A percentile compares a stretch with the other conserved stretches of the same genome.
Evolutionary conservation across 2,113 vertebrate genomes (phyloP).

Genomic region (Hippocampus mohnikei): DNA sequence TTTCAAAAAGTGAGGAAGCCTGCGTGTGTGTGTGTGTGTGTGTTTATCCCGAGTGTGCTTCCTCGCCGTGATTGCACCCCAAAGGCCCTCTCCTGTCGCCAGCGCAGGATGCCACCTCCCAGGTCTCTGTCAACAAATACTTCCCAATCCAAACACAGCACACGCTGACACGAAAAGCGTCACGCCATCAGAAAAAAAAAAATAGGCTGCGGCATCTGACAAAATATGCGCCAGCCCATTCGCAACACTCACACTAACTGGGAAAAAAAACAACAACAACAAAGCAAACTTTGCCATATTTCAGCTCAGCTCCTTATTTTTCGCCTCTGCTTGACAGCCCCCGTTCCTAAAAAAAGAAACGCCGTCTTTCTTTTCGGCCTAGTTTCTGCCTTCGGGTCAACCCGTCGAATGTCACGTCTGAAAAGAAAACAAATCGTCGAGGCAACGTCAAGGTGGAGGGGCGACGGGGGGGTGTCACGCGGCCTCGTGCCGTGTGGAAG

Average conservation of each 20-base stretch:
- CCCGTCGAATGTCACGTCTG: slow-evolving; percentile 45
- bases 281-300: slow-evolving; percentile 49
- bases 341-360: slow-evolving; percentile 42
- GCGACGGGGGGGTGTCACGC: too few species aligned
- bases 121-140: slow-evolving; percentile 67
- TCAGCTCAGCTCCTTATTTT: slow-evolving; percentile 45
- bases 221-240: slow-evolving; percentile 3
- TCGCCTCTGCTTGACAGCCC: slow-evolving; percentile 39
- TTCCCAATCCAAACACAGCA: slow-evolving; percentile 55
- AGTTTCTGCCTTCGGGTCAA: slow-evolving; percentile 29
- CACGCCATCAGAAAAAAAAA: slow-evolving; percentile 23
- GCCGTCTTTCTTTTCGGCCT: slow-evolving; percentile 14
- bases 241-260: slow-evolving; percentile 1
- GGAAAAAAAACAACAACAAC: slow-evolving; percentile 31
- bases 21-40: slow-evolving; percentile 15
- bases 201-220: slow-evolving; percentile 9
- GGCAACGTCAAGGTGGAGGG: too few species aligned
- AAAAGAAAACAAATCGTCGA: slow-evolving; percentile 40
- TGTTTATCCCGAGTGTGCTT: slow-evolving; percentile 61
- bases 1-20: slow-evolving; percentile 29
- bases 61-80: slow-evolving; percentile 71
- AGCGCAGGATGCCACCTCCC: slow-evolving; percentile 66
- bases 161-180: slow-evolving; percentile 9
- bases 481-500: too few species aligned
- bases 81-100: slow-evolving; percentile 57